Percentiles rank a stretch among this genome's conserved stretches.
These are phyloP conservation scores for Rhyzopertha dominica DNA, from an alignment of 1,140 invertebrate species.

Conservation along the genomic window DNA sequence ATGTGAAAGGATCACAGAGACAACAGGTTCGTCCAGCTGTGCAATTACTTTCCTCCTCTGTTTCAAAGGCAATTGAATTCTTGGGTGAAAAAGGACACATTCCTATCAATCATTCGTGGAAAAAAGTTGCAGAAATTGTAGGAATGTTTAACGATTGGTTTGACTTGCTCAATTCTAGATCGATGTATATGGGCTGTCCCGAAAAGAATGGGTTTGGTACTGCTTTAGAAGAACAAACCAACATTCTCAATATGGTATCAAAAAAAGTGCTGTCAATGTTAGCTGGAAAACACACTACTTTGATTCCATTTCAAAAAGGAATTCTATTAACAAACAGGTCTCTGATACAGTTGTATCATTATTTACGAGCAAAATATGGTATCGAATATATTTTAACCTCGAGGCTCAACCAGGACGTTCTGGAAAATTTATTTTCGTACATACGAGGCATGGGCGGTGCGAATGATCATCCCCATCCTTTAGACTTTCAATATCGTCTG, in stretches of 20 bases:
- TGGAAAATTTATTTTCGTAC: slow-evolving; percentile 32
- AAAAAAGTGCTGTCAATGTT: no score
- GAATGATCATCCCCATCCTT: slow-evolving; percentile 28
- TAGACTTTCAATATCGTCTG: slow-evolving; percentile 23
- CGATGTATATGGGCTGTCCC: background rate
- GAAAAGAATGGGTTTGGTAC: no score
- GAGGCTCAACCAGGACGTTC: slow-evolving; percentile 27
- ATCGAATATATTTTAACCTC: slow-evolving; percentile 22
- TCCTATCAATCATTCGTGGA: no score
- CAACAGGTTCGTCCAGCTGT: slow-evolving; percentile 6
- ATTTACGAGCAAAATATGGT: no score
- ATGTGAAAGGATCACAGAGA: slow-evolving; percentile 5
- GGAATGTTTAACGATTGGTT: background rate
- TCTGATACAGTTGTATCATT: no score
- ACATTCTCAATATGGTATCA: no score
- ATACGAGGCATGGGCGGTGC: slow-evolving; percentile 27
- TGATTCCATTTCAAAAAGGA: no score
- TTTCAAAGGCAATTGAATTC: slow-evolving; percentile 8
- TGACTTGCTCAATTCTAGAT: background rate
- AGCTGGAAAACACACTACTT: no score
- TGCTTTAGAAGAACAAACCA: no score
- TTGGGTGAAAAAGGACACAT: background rate
- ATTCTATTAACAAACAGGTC: no score
- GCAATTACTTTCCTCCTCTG: slow-evolving; percentile 6
- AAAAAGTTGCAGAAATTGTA: background rate